Evolutionary conservation across 2,797 vertebrate species (phyloP), one percentile per base, ranked within the genome.

Genomic region (Clarias pachynema): DNA sequence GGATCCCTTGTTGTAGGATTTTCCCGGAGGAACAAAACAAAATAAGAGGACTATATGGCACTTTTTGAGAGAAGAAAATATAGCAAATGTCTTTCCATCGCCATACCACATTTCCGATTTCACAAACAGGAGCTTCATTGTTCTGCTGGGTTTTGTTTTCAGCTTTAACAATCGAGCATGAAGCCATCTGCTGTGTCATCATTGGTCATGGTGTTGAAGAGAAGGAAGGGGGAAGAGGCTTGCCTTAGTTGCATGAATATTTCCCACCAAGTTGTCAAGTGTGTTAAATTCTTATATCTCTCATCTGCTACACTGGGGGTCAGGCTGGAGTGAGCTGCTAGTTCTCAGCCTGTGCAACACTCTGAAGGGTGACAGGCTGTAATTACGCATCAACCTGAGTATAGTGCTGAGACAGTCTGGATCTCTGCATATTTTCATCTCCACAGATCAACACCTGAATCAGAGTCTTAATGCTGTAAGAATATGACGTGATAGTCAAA

Each of bases 351-450:
- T 78, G 75, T 57, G 80, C 78, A 82, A 90, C 84, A 79, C 75
- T 65, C 59, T 80, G 77, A 65, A 83, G 85, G 83, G 66, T 86
- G 85, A 87, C 81, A 84, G 83, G 66, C 70, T 72, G 86, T 88
- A 86, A 89, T 89, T 88, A 87, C 85, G 81, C 49, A 87, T 88
- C 86, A 87, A 81, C 78, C 57, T 40, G 83, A 85, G 86, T 83
- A 87, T 85, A 81, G 83, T 24, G 29, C 69, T 9, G 72, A 78
- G 75, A 60, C 75, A 57, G 81, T 37, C 49, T 78, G 49, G 85
- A 83, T 87, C 72, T 86, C 40, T 62, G 66, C 74, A 86, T 88
- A 81, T 86, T 77, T 62, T 89, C 87, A 80, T 84, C 86, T 84
- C 70, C 15, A 60, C 78, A 53, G 70, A 53, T 73, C 53, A 5